Base-by-base conservation (phyloP, 2,113 vertebrate genomes). In the Myrmophylax atrothorax region DNA sequence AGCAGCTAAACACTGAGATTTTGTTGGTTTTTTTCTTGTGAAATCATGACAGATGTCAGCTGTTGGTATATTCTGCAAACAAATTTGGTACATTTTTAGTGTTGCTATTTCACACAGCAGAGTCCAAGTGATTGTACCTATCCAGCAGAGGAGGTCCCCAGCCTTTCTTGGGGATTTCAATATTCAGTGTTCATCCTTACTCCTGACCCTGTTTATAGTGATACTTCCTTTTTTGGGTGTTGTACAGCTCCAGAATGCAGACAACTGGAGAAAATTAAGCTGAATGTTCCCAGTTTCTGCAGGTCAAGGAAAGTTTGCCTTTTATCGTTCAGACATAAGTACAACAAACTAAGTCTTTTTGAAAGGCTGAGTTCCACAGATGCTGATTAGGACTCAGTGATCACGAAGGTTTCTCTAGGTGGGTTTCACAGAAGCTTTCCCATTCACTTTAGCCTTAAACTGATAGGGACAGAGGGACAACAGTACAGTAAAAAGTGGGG, bases 291-390 rank as follows among this genome's bases (percentile, higher is more conserved):
- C 47, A 68, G 67, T 95, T 96, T 89, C 44, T 83, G 89, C 81
- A 94, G 94, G 94, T 97, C 96, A 94, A 91, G 90, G 85, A 75
- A 74, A 97, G 96, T 94, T 96, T 96, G 73, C 89, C 89, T 94
- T 95, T 94, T 96, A 93, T 94, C 52, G 0, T 66, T 59, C 74
- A 40, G 76, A 93, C 89, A 95, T 89, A 91, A 96, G 69, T 38
- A 28, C 46, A 87, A 84, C 75, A 86, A 90, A 68, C 58, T 40
- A 24, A 67, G 44, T 85, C 38, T 20, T 75, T 73, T 83, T 79
- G 73, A 87, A 82, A 63, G 64, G 52, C 84, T n/a, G 68, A 95
- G 84, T 70, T 91, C 92, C 88, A 77, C 18, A 24, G 37, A 93
- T 91, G 88, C 58, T 1, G 0, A 37, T 31, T 60, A 75, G 87